Percentiles rank a stretch among this genome's conserved stretches.
Evolutionary conservation across 2,888 invertebrate genomes (phyloP).

Genomic region (Drosophila ochracea): DNA sequence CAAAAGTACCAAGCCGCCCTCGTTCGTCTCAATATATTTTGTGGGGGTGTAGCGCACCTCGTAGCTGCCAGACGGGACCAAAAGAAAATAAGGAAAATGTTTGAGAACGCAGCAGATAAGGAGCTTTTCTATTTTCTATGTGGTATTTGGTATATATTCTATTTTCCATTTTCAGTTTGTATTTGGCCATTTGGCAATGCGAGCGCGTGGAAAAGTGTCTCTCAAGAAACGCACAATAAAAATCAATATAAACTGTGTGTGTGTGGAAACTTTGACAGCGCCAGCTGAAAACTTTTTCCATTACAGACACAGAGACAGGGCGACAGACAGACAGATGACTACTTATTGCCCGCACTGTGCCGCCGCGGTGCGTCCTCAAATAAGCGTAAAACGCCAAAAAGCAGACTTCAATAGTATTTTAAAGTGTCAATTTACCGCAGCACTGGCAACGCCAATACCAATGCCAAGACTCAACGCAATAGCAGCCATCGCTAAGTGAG

Average conservation of each 20-base stretch:
- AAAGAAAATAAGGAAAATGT: constrained; percentile 13
- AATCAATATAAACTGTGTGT: constrained; percentile 66
- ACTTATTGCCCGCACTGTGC: constrained; percentile 40
- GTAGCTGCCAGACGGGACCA: constrained; percentile 71
- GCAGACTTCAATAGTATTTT: constrained; percentile 79
- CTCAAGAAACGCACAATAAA: constrained; percentile 75
- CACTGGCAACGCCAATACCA: constrained; percentile 54
- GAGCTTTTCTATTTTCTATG: constrained; percentile 50
- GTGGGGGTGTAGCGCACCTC: constrained; percentile 89
- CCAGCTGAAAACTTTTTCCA: constrained; percentile 79
- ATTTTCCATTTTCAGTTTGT: constrained; percentile 40
- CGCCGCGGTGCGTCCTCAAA: constrained; percentile 27
- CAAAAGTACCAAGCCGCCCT: constrained; percentile 95
- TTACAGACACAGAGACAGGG: constrained; percentile 60
- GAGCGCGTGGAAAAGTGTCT: constrained; percentile 49
- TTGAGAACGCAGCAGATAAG: constrained; percentile 38
- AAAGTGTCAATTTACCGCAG: constrained; percentile 83
- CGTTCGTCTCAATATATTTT: constrained; percentile 96
- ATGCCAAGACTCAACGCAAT: constrained; percentile 1
- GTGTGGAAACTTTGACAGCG: constrained; percentile 62
- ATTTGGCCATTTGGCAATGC: constrained; percentile 29
- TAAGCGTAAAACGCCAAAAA: constrained; percentile 76
- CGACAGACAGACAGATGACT: constrained; percentile 27
- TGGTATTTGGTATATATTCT: constrained; percentile 28
- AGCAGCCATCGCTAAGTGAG: constrained; percentile 53